Base-by-base conservation (phyloP, 2,888 invertebrate genomes). In the Tipula vernalis region DNA sequence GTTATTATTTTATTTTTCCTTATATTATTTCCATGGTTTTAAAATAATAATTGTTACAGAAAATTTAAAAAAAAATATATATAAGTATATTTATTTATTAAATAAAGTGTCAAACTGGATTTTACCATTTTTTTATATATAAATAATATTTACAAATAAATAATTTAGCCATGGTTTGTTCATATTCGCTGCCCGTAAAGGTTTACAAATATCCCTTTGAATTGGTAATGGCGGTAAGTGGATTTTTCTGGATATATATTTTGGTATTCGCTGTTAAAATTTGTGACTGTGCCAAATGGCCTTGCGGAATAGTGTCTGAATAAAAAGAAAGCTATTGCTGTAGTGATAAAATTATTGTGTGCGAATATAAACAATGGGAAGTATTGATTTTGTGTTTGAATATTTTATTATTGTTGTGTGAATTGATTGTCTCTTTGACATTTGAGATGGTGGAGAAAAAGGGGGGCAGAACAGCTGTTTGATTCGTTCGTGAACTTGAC, bases 171-270 rank as follows among this genome's bases (percentile, higher is more conserved):
- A 98, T 98, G 98, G 98, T 98, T 90, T 98, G 98, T 92, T 97
- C 97, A 91, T 98, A 97, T 92, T 96, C 97, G 91, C 97, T 98
- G 88, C 98, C 98, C 89, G 95, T 98, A 87, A 94, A 98, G 94
- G 97, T 98, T 89, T 98, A 98, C 93, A 98, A 98, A 92, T 95
- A 96, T 92, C 96, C 98, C 86, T 98, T 98, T 92, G 98, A 98
- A 92, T 94, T 98, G 91, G 97, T 98, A 89, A 98, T 98, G 98
- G 96, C 96, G 93, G 98, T 98, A 92, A 94, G 96, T 95, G 91
- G 41, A 39, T 44, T 44, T 42, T 28, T 71, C 71, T 71, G 71
- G 71, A 71, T 71, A 71, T 28, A 28, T 28, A 28, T 71, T 71
- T 28, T 71, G 2, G 28, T 71, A 12, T 12, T 28, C 28, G 28